Conservation (phyloP, 2,888 invertebrate species). For the Yponomeuta sedellus region DNA sequence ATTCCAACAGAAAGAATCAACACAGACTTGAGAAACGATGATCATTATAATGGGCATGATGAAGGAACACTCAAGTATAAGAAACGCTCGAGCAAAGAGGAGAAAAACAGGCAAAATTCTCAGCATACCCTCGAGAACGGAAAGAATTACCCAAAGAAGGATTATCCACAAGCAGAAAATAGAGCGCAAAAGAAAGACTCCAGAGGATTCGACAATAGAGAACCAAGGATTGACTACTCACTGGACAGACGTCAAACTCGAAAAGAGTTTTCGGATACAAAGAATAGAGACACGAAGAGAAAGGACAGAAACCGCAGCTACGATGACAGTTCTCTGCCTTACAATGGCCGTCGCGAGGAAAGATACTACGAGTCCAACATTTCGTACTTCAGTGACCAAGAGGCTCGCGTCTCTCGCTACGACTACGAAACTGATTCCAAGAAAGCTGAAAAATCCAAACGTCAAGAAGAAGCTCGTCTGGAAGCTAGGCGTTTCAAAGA, state of each 20-base stretch:
- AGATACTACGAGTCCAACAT: slow-evolving; percentile 67
- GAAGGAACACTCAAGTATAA: slow-evolving; percentile 68
- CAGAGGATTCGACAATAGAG: slow-evolving; percentile 48
- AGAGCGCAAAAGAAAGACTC: slow-evolving; percentile 57
- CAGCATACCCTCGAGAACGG: slow-evolving; percentile 50
- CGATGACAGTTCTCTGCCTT: slow-evolving; percentile 62
- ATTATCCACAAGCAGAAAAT: slow-evolving; percentile 59
- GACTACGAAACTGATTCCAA: slow-evolving; percentile 73
- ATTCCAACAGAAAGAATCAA: slow-evolving; percentile 61
- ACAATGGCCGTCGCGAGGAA: slow-evolving; percentile 61
- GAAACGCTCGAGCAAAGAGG: slow-evolving; percentile 61
- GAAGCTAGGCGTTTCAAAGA: slow-evolving; percentile 62
- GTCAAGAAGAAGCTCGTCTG: slow-evolving; percentile 66
- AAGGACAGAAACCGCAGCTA: slow-evolving; percentile 60
- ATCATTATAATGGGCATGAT: slow-evolving; percentile 58
- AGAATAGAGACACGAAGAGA: slow-evolving; percentile 47
- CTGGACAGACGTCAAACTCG: slow-evolving; percentile 57
- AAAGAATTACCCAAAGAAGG: slow-evolving; percentile 46
- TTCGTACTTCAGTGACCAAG: slow-evolving; percentile 67
- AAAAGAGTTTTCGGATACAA: slow-evolving; percentile 56
- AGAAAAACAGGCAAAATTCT: slow-evolving; percentile 43
- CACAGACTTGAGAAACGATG: slow-evolving; percentile 53
- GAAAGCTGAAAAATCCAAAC: slow-evolving; percentile 70
- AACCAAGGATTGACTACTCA: slow-evolving; percentile 67
- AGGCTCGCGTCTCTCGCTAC: slow-evolving; percentile 56